Evolutionary conservation across 2,888 invertebrate genomes (phyloP).

Genomic region (Zygothrica quintamaculata): DNA sequence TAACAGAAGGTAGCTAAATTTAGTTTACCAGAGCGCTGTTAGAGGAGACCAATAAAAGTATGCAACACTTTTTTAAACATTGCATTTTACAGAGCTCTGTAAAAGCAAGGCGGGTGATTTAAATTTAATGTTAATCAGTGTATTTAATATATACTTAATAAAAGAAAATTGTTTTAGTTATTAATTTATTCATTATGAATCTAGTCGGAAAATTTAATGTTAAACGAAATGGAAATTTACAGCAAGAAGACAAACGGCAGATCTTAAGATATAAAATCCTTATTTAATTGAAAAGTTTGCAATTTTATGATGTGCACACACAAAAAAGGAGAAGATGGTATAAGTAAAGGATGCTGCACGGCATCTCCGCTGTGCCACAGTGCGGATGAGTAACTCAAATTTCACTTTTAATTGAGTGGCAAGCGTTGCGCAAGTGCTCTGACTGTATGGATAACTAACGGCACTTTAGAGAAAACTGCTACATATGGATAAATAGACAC

Average conservation of each 20-base stretch:
- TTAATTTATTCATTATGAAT: too few relatives aligned
- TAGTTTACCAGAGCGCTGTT: too few relatives aligned
- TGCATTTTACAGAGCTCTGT: too few relatives aligned
- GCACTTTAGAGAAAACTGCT: slow-evolving; percentile 42
- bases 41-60: too few relatives aligned
- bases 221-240: slow-evolving; percentile 1
- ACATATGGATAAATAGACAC: slow-evolving; percentile 58
- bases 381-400: slow-evolving; percentile 57
- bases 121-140: too few relatives aligned
- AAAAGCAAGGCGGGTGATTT: too few relatives aligned
- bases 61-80: too few relatives aligned
- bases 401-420: slow-evolving; percentile 54
- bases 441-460: slow-evolving; percentile 46
- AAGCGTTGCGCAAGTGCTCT: slow-evolving; percentile 69
- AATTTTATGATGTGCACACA: slow-evolving; percentile 22
- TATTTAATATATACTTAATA: too few relatives aligned
- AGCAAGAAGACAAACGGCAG: slow-evolving; percentile 5
- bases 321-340: too few relatives aligned
- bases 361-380: slow-evolving; percentile 18
- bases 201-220: not conserved
- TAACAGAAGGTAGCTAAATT: too few relatives aligned
- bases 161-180: too few relatives aligned
- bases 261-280: not conserved
- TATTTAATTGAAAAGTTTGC: slow-evolving; percentile 39
- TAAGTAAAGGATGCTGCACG: slow-evolving; percentile 8